Base-by-base conservation (phyloP, 2,888 invertebrate species). In the Belgica antarctica region DNA sequence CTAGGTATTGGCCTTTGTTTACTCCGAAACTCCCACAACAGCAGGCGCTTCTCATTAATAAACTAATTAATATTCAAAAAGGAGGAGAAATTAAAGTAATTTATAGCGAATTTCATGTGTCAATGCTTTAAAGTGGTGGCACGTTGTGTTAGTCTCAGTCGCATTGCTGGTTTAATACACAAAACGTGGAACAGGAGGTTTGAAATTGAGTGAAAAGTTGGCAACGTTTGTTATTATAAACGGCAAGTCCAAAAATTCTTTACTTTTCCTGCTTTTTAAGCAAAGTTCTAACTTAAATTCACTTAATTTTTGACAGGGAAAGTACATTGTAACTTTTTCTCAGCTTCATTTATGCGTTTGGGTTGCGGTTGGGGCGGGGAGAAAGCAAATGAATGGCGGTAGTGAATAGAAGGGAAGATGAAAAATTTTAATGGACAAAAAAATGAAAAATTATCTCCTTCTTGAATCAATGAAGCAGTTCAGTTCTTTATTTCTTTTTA, bases 391-490 rank as follows among this genome's bases (percentile, higher is more conserved):
- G 22, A 59, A 59, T 59, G 59, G 10, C 3, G 27, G n/a, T n/a
- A n/a, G n/a, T n/a, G n/a, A n/a, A n/a, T n/a, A 59, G 27, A 27
- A 59, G 27, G 12, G 25, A 27, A 27, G 15, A 46, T n/a, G 25
- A 59, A 2, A 27, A 7, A 22, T 41, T 31, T 63, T 63, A 63
- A 63, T 63, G 63, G 63, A 63, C 63, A 61, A 5, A 62, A 62
- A 36, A 65, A 65, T 65, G 46, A 65, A 65, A 65, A 65, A 65
- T 65, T 65, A 65, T 65, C 47, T 47, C 46, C 47, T 65, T 17
- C 28, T 65, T 36, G 65, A 46, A 65, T 65, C 65, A 65, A 65
- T 65, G 47, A 65, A 65, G 47, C 65, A 65, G 65, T 65, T 62
- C 24, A 27, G 4, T 59, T 59, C 59, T 59, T n/a, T 10, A 31